Conservation (phyloP, 2,888 invertebrate genomes). For the Pollenia angustigena region DNA sequence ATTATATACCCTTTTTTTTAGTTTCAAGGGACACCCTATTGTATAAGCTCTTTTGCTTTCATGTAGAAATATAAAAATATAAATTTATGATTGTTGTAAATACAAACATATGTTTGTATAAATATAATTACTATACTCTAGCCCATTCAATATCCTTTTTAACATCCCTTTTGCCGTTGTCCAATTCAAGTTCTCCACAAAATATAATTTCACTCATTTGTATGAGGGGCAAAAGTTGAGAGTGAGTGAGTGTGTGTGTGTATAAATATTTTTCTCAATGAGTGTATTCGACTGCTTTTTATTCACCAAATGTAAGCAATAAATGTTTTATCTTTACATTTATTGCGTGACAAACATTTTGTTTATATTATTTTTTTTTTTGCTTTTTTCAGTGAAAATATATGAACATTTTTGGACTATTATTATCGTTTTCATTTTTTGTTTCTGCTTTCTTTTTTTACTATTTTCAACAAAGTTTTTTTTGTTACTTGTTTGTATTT, state of each 20-base stretch:
- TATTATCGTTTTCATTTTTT: slow-evolving; percentile 30
- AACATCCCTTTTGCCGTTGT: not conserved
- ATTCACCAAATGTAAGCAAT: slow-evolving; percentile 37
- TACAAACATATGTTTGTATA: not conserved
- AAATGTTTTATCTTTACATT: slow-evolving; percentile 67
- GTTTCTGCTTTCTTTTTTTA: not conserved
- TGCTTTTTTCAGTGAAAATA: not conserved
- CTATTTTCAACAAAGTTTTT: too few species aligned
- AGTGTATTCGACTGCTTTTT: not conserved
- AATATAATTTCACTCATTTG: slow-evolving; percentile 6
- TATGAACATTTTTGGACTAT: not conserved
- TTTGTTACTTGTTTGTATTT: not conserved
- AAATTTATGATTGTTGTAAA: not conserved
- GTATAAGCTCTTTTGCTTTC: too few species aligned
- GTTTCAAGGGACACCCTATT: too few species aligned
- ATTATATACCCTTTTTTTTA: too few species aligned
- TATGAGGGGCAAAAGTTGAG: not conserved
- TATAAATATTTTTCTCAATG: not conserved
- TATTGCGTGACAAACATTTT: slow-evolving; percentile 69
- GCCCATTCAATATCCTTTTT: slow-evolving; percentile 23
- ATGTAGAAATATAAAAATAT: not conserved
- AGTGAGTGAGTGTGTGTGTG: not conserved
- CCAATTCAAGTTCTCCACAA: slow-evolving; percentile 11
- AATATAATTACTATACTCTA: not conserved
- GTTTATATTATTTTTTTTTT: slow-evolving; percentile 25